phyloP scores from a whole-genome alignment of 2,113 vertebrate species.

The Calypte anna region DNA sequence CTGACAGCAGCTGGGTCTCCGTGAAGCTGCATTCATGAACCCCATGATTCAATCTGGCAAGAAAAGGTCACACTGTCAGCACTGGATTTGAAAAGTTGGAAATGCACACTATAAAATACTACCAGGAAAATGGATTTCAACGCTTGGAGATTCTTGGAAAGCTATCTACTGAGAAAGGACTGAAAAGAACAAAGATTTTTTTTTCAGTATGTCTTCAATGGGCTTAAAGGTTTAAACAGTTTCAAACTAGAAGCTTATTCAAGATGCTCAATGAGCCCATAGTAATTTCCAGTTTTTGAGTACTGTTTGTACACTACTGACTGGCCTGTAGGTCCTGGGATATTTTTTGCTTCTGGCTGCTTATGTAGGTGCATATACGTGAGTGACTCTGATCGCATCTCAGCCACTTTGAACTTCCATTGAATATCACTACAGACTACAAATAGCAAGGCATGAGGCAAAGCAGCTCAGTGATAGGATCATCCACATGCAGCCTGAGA shows the following conservation, averaged over 20 bases:
- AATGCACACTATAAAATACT: neutral
- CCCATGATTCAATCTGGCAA: neutral
- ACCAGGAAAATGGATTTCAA: neutral
- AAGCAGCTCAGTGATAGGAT: neutral
- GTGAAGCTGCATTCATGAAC: neutral
- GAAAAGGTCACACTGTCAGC: neutral
- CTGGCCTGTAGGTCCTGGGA: neutral
- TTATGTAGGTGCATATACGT: no score
- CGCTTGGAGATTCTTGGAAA: neutral
- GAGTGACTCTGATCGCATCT: neutral
- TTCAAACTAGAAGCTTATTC: neutral
- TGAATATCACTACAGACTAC: neutral
- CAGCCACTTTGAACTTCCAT: neutral
- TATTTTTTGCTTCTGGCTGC: neutral
- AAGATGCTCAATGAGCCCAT: neutral
- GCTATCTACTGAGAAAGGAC: neutral
- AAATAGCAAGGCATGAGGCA: neutral
- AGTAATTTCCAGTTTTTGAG: neutral
- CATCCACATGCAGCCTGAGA: rapidly evolving
- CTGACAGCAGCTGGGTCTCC: neutral
- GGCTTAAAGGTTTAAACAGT: neutral
- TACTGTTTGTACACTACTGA: neutral
- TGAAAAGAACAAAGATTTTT: neutral
- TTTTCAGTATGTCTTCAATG: neutral
- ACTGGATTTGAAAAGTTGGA: neutral